Conservation (phyloP, 2,888 invertebrate species). For the Chloroclystis v-ata region DNA sequence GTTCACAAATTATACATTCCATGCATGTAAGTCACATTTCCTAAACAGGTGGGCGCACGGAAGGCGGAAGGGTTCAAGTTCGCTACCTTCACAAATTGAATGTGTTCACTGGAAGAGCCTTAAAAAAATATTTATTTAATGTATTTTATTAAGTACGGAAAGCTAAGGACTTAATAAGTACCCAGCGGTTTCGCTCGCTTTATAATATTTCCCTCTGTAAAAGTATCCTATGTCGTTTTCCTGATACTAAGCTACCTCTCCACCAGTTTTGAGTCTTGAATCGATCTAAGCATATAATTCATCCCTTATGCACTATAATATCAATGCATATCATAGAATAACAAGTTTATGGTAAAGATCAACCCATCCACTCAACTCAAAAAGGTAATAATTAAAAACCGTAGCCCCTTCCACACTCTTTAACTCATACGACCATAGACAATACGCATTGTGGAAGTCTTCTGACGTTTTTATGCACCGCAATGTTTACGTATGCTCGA, state of each 20-base stretch:
- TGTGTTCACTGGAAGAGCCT: constrained; percentile 11
- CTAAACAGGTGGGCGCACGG: constrained; percentile 16
- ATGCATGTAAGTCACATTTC: neutral
- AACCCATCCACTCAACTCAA: neutral
- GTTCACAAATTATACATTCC: neutral
- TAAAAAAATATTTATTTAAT: no score
- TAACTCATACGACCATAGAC: constrained; percentile 30
- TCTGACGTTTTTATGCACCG: constrained; percentile 38
- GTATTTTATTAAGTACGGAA: no score
- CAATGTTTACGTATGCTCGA: constrained; percentile 15
- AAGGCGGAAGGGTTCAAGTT: constrained; percentile 40
- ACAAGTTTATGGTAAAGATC: no score
- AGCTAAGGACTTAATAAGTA: no score
- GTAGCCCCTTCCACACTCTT: neutral
- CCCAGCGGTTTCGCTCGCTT: no score
- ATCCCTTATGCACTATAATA: no score
- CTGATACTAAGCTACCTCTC: no score
- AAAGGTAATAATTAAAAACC: neutral
- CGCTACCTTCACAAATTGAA: constrained; percentile 23
- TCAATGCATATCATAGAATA: no score
- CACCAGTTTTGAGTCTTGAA: no score
- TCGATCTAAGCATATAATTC: no score
- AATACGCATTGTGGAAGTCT: constrained; percentile 41
- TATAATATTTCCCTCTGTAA: no score
- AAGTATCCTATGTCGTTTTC: no score